Base-by-base conservation (phyloP, 1,140 invertebrate species). In the Macrotrachela quadricornifera region DNA sequence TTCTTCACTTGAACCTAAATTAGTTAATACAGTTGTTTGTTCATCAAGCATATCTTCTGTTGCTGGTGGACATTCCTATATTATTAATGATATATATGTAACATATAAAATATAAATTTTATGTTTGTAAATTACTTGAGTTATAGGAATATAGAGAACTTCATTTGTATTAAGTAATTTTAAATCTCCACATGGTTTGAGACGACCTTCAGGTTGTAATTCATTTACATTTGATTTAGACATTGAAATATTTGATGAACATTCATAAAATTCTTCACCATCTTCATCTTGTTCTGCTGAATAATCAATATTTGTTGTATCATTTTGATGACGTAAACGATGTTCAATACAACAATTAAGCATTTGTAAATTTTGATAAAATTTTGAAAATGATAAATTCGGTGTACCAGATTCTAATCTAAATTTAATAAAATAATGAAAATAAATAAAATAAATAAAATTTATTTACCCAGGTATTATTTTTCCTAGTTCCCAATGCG, bases 21-120 rank as follows among this genome's bases (percentile, higher is more conserved):
- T 71, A n/a, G 67, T 75, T n/a, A 96, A 76, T 11, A 85, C 77
- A 66, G 90, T 81, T 0, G 84, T 80, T 65, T 95, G 87, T 64
- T 91, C 84, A 61, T 91, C 82, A 44, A 95, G 65, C 67, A 90
- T 82, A 70, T 96, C 91, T 67, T 96, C 91, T 6, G 91, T 96
- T 75, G 95, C 87, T 8, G 90, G 87, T 0, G 85, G 81, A 0
- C 83, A 82, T 62, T 94, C 87, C 71, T 53, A 21, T 15, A 9
- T 15, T 14, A 30, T 43, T 43, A n/a, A 14, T 43, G 17, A 56
- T 30, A 55, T 10, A n/a, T n/a, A n/a, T n/a, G n/a, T n/a, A n/a
- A n/a, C n/a, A n/a, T n/a, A n/a, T n/a, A n/a, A n/a, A n/a, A n/a
- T 14, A 30, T 48, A 43, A 2, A 21, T n/a, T 40, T 21, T 36